Evolutionary conservation across 2,888 invertebrate genomes (phyloP).

Genomic region (Gastracanthus pulcherrimus): DNA sequence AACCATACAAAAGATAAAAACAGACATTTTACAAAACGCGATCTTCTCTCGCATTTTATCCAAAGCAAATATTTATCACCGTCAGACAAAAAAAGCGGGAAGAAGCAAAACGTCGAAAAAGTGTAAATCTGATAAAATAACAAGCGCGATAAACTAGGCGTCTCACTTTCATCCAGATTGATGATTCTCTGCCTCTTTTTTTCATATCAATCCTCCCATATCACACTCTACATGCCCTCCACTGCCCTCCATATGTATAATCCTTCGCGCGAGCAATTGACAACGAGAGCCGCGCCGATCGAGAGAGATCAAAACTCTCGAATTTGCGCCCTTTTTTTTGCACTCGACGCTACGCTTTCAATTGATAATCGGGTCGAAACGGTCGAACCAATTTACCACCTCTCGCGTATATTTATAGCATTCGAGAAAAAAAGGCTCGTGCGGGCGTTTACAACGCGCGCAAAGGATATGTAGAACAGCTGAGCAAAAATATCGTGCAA

Average conservation of each 20-base stretch:
- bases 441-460: no score
- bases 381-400: not conserved
- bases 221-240: no score
- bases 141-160: not conserved
- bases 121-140: conserved; percentile 39
- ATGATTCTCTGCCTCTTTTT: conserved; percentile 18
- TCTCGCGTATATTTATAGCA: no score
- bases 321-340: not conserved
- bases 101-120: not conserved
- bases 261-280: not conserved
- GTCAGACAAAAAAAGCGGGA: not conserved
- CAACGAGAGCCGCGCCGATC: conserved; percentile 10
- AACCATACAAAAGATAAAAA: no score
- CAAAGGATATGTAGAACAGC: no score
- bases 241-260: not conserved
- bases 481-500: not conserved
- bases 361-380: not conserved
- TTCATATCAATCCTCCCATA: conserved; percentile 1
- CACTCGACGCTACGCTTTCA: no score
- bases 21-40: no score
- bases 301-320: not conserved
- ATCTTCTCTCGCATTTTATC: not conserved
- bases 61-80: conserved; percentile 12
- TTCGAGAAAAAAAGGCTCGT: no score
- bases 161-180: conserved; percentile 47